These are phyloP conservation scores for Lanistes nyassanus DNA, from an alignment of 1,140 invertebrate species.

Conservation along the genomic window DNA sequence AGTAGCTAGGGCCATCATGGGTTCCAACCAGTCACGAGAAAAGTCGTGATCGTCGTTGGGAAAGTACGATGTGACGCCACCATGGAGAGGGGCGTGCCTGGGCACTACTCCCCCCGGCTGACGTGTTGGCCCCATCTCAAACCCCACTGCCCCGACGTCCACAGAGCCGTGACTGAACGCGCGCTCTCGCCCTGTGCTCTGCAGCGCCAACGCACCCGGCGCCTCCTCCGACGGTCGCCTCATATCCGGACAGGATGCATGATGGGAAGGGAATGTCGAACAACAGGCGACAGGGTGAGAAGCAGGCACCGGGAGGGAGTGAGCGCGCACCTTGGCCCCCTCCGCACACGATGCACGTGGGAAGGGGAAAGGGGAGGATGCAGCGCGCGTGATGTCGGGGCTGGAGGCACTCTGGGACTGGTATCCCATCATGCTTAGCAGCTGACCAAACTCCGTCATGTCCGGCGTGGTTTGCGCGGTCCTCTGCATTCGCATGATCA, in stretches of 20 bases:
- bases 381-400: background rate
- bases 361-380: background rate
- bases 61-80: background rate
- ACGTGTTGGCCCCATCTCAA: background rate
- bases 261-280: background rate
- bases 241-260: conserved; percentile 4
- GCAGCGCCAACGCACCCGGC: background rate
- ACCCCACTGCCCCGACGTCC: background rate
- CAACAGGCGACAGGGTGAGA: background rate
- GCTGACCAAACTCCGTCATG: conserved; percentile 27
- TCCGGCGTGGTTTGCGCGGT: conserved; percentile 19
- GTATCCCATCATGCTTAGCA: conserved; percentile 22
- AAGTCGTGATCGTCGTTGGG: background rate
- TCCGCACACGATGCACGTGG: too few relatives aligned
- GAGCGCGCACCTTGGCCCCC: background rate
- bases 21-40: background rate
- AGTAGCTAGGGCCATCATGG: background rate
- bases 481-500: conserved; percentile 32
- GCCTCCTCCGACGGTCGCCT: background rate
- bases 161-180: background rate
- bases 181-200: background rate
- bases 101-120: background rate
- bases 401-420: conserved; percentile 2
- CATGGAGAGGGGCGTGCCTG: too few relatives aligned
- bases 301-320: conserved; percentile 7